Conservation (phyloP, 2,113 vertebrate species). For the Rafetus swinhoei region DNA sequence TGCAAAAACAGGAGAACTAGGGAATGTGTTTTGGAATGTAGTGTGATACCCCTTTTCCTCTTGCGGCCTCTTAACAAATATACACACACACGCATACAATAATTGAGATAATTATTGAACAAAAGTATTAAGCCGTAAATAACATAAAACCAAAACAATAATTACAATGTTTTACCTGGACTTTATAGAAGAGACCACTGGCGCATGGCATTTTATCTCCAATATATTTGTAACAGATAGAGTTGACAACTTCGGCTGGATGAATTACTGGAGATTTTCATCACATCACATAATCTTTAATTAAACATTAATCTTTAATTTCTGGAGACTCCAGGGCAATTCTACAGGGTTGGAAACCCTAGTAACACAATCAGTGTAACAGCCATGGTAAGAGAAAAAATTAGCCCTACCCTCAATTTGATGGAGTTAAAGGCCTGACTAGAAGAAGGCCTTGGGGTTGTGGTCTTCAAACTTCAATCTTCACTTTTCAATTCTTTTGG, state of each 20-base stretch:
- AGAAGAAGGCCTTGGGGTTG: not conserved
- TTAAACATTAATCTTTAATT: too few species aligned
- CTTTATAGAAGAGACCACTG: fast-evolving
- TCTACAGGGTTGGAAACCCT: too few species aligned
- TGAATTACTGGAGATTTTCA: too few species aligned
- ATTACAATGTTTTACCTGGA: not conserved
- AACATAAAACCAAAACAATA: not conserved
- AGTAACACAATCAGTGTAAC: not conserved
- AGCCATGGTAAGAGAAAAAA: not conserved
- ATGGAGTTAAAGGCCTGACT: not conserved
- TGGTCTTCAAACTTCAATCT: not conserved
- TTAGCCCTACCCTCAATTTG: not conserved
- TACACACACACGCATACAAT: not conserved
- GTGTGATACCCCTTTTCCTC: not conserved
- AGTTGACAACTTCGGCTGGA: too few species aligned
- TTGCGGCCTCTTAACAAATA: not conserved
- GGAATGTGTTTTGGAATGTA: conserved; percentile 41
- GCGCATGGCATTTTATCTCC: fast-evolving
- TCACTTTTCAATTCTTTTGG: not conserved
- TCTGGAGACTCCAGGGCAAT: too few species aligned
- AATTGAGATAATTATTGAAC: not conserved
- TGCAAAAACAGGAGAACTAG: conserved; percentile 38
- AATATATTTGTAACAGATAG: fast-evolving
- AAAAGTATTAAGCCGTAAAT: not conserved
- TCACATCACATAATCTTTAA: too few species aligned